Conservation (phyloP, 2,113 vertebrate genomes). For the Passer montanus region DNA sequence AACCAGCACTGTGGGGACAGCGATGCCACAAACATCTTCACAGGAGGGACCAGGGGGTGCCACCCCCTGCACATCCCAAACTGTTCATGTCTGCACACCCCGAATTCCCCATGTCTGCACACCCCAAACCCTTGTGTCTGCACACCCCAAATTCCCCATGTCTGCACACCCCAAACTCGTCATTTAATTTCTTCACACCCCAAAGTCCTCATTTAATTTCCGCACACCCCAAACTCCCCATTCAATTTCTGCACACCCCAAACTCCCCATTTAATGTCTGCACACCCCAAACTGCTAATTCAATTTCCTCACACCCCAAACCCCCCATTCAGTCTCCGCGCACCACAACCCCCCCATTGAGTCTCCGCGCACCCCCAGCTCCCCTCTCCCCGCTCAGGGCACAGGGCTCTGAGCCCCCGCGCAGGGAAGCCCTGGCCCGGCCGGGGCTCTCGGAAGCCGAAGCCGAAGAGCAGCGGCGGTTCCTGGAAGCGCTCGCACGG, state of each 20-base stretch:
- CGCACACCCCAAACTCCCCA: neutral
- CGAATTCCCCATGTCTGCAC: neutral
- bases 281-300: no score
- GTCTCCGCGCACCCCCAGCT: no score
- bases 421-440: neutral
- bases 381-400: neutral
- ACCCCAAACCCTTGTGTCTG: neutral
- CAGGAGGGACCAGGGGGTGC: neutral
- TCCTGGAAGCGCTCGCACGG: slow-evolving; percentile 9
- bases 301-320: neutral
- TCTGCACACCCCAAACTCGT: neutral
- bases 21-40: neutral
- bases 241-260: neutral
- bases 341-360: no score
- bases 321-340: no score
- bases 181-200: no score
- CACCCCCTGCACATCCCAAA: neutral
- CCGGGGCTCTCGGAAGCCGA: neutral
- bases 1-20: neutral
- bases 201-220: neutral
- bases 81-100: neutral
- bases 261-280: no score
- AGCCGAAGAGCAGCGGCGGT: neutral
- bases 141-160: neutral
- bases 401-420: rapidly evolving